These are phyloP conservation scores for Rhabdophis nuchalis DNA, from an alignment of 2,797 vertebrate genomes.

Conservation along the genomic window DNA sequence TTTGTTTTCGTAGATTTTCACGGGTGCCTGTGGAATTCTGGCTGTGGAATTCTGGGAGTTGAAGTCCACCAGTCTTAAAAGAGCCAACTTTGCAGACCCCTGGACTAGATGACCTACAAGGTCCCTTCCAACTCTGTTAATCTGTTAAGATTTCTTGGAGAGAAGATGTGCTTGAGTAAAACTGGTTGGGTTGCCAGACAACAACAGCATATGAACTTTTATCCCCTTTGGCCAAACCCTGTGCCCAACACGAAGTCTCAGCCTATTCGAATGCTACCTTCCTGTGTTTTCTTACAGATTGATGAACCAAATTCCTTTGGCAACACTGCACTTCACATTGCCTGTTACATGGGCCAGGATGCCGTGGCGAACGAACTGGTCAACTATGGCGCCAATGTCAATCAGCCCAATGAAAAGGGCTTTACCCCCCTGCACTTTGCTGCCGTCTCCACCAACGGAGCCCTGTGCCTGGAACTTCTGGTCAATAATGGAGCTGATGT, in stretches of 20 bases:
- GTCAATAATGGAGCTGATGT: slow-evolving; percentile 96
- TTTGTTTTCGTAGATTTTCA: no score
- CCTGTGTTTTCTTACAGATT: slow-evolving; percentile 69
- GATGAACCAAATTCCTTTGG: slow-evolving; percentile 92
- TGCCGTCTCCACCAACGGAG: slow-evolving; percentile 93
- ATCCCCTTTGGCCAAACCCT: not conserved
- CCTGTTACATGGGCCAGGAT: slow-evolving; percentile 94
- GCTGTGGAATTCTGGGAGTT: no score
- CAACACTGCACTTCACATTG: slow-evolving; percentile 94
- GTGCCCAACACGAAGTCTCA: not conserved
- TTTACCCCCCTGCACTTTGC: slow-evolving; percentile 95
- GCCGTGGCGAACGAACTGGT: slow-evolving; percentile 92
- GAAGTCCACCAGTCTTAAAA: no score
- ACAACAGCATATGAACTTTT: not conserved
- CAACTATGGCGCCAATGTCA: slow-evolving; percentile 91
- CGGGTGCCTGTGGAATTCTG: no score
- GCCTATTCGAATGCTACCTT: not conserved
- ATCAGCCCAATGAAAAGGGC: slow-evolving; percentile 91
- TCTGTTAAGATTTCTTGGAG: not conserved
- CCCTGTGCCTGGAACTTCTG: slow-evolving; percentile 93
- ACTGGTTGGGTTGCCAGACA: not conserved
- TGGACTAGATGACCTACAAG: not conserved
- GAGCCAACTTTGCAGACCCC: no score
- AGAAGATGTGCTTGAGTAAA: not conserved
- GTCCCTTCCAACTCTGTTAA: not conserved